Evolutionary conservation across 1,140 invertebrate genomes (phyloP), one percentile per base, ranked within the genome.

Genomic region (Conus betulinus): DNA sequence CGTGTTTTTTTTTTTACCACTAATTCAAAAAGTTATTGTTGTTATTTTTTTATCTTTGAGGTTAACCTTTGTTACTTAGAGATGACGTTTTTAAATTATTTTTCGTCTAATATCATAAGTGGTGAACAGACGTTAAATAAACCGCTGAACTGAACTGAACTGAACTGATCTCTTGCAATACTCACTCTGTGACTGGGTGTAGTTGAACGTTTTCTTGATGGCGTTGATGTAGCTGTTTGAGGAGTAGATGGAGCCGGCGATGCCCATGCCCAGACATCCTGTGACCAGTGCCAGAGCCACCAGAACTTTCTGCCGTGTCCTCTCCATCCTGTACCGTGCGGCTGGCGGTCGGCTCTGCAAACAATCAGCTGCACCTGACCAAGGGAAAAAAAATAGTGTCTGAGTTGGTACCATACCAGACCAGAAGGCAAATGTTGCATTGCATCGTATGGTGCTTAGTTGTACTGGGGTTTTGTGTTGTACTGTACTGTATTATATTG

Each of bases 141-240:
- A n/a, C n/a, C n/a, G n/a, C n/a, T n/a, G n/a, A n/a, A n/a, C n/a
- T n/a, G n/a, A n/a, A n/a, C n/a, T n/a, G n/a, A n/a, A n/a, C n/a
- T n/a, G n/a, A n/a, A n/a, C n/a, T n/a, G n/a, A n/a, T 3, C 4
- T 60, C 57, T 15, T 60, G 15, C 57, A 60, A 60, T 15, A 60
- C 89, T 87, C 91, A 93, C 93, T 90, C 88, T 93, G 91, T 60
- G 89, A 91, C 78, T 93, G 91, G 52, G 92, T 93, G 74, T 92
- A 93, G 76, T 92, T 93, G 84, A 92, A 93, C 23, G 91, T 91
- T 51, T 91, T 89, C 87, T 93, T 93, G 23, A 93, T 87, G 57
- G 90, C 92, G 86, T 90, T 91, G 63, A 91, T 88, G 63, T 93
- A 93, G 10, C 91, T 90, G 84, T 91, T 93, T 85, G 92, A 92